Evolutionary conservation across 2,888 invertebrate species (phyloP).

Genomic region (Drosophila monieri): DNA sequence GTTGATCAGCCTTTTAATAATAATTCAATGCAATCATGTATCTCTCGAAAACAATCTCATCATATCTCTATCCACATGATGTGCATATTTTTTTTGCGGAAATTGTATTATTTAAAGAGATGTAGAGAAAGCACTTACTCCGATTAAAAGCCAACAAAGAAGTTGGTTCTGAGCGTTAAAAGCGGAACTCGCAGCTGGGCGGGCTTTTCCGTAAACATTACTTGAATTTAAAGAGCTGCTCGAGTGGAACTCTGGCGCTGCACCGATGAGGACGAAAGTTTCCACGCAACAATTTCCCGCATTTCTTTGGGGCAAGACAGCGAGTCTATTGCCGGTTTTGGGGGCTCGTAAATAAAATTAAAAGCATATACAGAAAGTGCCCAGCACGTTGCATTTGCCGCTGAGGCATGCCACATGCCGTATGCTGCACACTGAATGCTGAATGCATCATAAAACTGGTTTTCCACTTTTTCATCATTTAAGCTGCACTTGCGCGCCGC

Average conservation of each 20-base stretch:
- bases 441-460: conserved; percentile 61
- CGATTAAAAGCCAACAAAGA: background rate
- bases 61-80: background rate
- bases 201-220: background rate
- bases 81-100: background rate
- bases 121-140: conserved; percentile 1
- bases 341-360: conserved; percentile 36
- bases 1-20: conserved; percentile 36
- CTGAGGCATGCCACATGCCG: conserved; percentile 13
- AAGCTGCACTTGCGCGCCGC: conserved; percentile 43
- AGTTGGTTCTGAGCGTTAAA: background rate
- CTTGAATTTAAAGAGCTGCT: background rate
- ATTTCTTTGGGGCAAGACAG: conserved; percentile 45
- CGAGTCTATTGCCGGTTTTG: conserved; percentile 38
- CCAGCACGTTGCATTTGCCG: conserved; percentile 5
- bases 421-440: conserved; percentile 21
- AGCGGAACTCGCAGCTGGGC: background rate
- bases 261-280: conserved; percentile 33
- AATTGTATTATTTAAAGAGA: background rate
- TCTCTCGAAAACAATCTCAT: background rate
- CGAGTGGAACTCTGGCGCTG: conserved; percentile 2
- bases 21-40: background rate
- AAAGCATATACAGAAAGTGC: conserved; percentile 7
- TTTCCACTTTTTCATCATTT: conserved; percentile 52
- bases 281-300: conserved; percentile 43